Evolutionary conservation across 1,140 invertebrate genomes (phyloP), one percentile per base, ranked within the genome.

Genomic region (Adelges cooleyi): DNA sequence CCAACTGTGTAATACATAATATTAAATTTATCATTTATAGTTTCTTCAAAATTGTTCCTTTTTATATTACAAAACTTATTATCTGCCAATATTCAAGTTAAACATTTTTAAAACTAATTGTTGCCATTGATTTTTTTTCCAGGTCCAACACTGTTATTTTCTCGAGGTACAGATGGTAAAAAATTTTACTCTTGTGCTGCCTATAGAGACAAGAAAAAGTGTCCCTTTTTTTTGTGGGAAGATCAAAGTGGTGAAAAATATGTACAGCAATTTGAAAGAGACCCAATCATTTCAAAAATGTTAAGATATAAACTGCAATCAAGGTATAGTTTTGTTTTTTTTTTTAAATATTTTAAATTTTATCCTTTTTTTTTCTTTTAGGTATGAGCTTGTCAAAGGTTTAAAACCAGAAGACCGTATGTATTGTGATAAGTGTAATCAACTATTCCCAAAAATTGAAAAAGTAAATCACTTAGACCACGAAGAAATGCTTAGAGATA

Each of bases 151-250:
- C 11, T 68, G 0, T 40, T 68, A 6, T 68, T 68, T 50, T 62
- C 50, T 29, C 38, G 65, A 62, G 54, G 52, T 33, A n/a, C 18
- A 15, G 65, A 54, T 11, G 17, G 27, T 11, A 42, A 56, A 67
- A 65, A 79, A 67, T 91, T 84, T 74, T 92, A 80, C 75, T 82
- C 84, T 1, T 93, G 90, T 73, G 84, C 90, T 2, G 87, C 86
- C 2, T 89, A 84, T 71, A 79, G 89, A 66, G 83, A 89, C 70
- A 74, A 80, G 68, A 89, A 88, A 71, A 74, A 84, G 1, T 92
- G 89, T 70, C 76, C 77, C 4, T 85, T 89, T 73, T 82, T 80
- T 68, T 74, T 83, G 15, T 77, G 80, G 48, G 75, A 81, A 70
- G 78, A 79, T 42, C 76, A 82, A 62, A 74, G 50, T 66, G 27